Base-by-base conservation (phyloP, 2,888 invertebrate species). In the Ptilodon capucinus region DNA sequence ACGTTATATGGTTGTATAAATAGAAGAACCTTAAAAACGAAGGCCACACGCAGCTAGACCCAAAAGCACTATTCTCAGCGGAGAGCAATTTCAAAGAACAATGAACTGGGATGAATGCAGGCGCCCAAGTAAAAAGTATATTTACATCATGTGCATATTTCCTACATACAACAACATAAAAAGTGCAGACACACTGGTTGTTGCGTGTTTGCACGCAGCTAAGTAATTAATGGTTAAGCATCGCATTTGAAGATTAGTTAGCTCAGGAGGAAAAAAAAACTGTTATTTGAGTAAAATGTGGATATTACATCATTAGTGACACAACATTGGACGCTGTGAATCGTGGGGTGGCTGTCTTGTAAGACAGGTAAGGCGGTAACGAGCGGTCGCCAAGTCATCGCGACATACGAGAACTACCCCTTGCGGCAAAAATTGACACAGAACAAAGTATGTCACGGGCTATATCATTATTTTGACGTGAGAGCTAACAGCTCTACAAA, bases 81-180 rank as follows among this genome's bases (percentile, higher is more conserved):
- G 76, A 80, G 82, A 85, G 86, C 86, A 88, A 87, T 89, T 88
- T 85, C 81, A 75, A 84, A 86, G 84, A 88, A 88, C 86, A 88
- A 89, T 88, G 82, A 84, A 79, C 81, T 71, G 74, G 79, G 76
- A 81, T 87, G 86, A 86, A 88, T 86, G 74, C 80, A 76, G 71
- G 77, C 76, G 81, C 78, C 72, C 78, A 84, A 86, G 83, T 84
- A 86, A 86, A 86, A 86, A 86, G 79, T 82, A 71, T 84, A 84
- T 85, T 86, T 85, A 84, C 84, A 83, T 84, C 84, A 82, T 81
- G 81, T 82, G 79, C 81, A 84, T 78, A 82, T 81, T 84, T 81
- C 67, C 74, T 74, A 71, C 69, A 65, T 74, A 71, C 69, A 65
- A 74, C 73, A 75, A 79, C 68, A 74, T 71, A 79, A 76, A 57